Percentiles rank a stretch among this genome's conserved stretches.
These are phyloP conservation scores for Candoia aspera DNA, from an alignment of 2,113 vertebrate species.

Conservation along the genomic window DNA sequence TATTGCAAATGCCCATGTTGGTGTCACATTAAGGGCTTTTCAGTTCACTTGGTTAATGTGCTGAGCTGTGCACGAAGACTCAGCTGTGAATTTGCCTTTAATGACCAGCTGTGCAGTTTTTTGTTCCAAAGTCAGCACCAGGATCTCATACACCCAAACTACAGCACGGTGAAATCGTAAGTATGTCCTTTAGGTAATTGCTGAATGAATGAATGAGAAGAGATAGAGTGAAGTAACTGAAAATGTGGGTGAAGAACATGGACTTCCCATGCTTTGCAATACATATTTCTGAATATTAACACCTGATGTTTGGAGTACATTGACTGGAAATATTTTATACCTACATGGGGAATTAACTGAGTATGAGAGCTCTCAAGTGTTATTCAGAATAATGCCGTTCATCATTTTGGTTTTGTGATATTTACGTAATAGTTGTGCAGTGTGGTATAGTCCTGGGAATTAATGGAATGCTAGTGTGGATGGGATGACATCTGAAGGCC, in stretches of 20 bases:
- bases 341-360: background rate
- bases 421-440: rapidly evolving
- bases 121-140: background rate
- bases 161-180: background rate
- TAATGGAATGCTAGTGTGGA: background rate
- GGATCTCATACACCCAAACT: background rate
- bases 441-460: background rate
- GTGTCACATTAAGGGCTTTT: background rate
- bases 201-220: background rate
- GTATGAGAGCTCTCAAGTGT: background rate
- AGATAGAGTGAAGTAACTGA: background rate
- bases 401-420: background rate
- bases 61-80: background rate
- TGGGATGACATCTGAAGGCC: constrained; percentile 9
- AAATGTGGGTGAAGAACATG: background rate
- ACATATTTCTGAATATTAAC: background rate
- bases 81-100: background rate
- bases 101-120: background rate
- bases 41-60: background rate
- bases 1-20: background rate
- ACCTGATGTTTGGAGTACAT: background rate
- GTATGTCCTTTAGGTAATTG: background rate
- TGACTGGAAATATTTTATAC: background rate
- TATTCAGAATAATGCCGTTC: background rate
- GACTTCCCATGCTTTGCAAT: background rate